Evolutionary conservation across 2,113 vertebrate species (phyloP).

Genomic region (Ageneiosus marmoratus): DNA sequence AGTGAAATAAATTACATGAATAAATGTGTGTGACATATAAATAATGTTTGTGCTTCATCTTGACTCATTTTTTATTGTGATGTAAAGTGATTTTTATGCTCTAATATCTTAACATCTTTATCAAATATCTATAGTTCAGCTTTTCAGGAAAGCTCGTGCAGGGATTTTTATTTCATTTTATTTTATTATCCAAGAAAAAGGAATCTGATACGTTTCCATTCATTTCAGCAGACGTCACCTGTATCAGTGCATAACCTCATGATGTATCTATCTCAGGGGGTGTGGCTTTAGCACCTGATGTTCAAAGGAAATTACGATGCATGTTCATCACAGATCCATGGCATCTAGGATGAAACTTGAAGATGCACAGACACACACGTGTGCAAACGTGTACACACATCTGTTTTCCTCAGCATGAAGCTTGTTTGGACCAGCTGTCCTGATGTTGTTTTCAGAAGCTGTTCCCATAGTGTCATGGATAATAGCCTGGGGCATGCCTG

Average conservation of each 20-base stretch:
- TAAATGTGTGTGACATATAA: background rate
- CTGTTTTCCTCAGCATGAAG: background rate
- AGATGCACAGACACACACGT: background rate
- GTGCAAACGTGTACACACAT: background rate
- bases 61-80: background rate
- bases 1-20: background rate
- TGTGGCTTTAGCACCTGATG: background rate
- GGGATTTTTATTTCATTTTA: no score
- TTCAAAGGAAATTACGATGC: background rate
- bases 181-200: background rate
- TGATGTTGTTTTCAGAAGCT: conserved; percentile 4
- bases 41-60: background rate
- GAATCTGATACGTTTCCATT: background rate
- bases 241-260: background rate
- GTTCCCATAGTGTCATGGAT: background rate
- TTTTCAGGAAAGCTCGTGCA: background rate
- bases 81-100: no score
- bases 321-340: background rate
- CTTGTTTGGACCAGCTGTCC: conserved; percentile 22
- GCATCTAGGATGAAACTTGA: background rate
- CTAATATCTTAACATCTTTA: background rate
- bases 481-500: conserved; percentile 15
- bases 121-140: background rate
- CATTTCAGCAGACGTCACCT: background rate
- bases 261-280: background rate